Base-by-base conservation (phyloP, 2,113 vertebrate species). In the Raja brachyura region DNA sequence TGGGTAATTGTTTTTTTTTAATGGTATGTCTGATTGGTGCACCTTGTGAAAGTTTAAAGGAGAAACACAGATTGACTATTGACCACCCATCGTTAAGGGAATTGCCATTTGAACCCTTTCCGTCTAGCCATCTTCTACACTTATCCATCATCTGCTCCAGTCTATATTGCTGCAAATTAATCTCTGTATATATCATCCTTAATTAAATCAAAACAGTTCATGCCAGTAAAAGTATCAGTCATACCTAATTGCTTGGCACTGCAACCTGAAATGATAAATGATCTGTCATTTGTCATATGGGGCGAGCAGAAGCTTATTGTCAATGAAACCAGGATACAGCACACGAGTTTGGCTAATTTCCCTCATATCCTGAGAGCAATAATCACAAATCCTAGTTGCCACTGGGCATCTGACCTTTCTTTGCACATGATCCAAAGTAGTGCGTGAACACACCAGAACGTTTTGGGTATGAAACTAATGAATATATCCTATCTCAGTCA, bases 131-230 rank as follows among this genome's bases (percentile, higher is more conserved):
- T 68, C 61, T 33, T 48, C 90, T 74, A 22, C 68, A 6, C 31
- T 25, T 28, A 9, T 88, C 20, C 90, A 54, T 90, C 63, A 90
- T 39, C 33, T 74, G 33, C 66, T 92, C 28, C 90, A 73, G 66
- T 54, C 68, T 54, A 31, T 68, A 92, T 28, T 92, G 73, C 66
- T 39, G 33, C 25, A 28, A 22, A 92, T 92, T 73, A 92, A 92
- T 92, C 66, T 3, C 73, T 54, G 6, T 13, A 20, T 73, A 92
- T 25, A 48, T 70, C 28, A 33, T 74, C 68, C 5, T 48, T 48
- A 92, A 48, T 73, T 92, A 54, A 92, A 92, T 92, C 33, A 74
- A 90, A 90, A 22, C 18, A 39, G 39, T 73, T 54, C 14, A 92
- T 48, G 70, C 70, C 68, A 22, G 39, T 25, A 11, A 25, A 73